Evolutionary conservation across 2,113 vertebrate species (phyloP).

Genomic region (Falcunculus frontatus): DNA sequence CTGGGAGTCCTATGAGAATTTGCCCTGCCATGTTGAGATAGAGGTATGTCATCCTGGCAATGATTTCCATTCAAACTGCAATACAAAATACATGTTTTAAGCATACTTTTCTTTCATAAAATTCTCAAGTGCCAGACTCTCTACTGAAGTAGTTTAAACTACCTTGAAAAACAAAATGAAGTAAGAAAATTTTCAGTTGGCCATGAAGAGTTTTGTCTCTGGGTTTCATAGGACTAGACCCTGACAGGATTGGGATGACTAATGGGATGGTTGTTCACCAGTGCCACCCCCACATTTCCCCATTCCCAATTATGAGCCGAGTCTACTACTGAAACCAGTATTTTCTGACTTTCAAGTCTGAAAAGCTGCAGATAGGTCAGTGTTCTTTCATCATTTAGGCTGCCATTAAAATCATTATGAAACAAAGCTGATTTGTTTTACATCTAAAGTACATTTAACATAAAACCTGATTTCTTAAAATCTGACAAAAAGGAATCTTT

Average conservation of each 20-base stretch:
- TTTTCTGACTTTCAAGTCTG: background rate
- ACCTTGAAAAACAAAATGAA: background rate
- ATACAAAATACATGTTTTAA: background rate
- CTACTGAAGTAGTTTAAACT: background rate
- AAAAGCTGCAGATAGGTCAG: background rate
- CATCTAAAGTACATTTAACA: background rate
- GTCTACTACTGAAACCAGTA: background rate
- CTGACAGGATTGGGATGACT: background rate
- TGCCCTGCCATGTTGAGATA: background rate
- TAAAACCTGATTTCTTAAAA: background rate
- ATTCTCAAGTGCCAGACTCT: background rate
- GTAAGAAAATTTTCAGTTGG: background rate
- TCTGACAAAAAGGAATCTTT: background rate
- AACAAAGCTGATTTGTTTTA: background rate
- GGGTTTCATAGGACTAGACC: background rate
- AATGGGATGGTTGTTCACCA: background rate
- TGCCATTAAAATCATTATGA: background rate
- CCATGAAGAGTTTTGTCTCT: background rate
- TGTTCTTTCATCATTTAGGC: background rate
- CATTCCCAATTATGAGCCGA: rapidly evolving
- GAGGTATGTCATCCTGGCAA: background rate
- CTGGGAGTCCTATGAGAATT: background rate
- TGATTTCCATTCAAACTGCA: background rate
- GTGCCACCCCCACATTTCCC: too few species aligned
- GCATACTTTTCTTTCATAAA: background rate